A percentile compares a stretch with the other conserved stretches of the same genome.
These are phyloP conservation scores for Porites evermanni DNA, from an alignment of 92 coral and sea anemone species.

Conservation along the genomic window DNA sequence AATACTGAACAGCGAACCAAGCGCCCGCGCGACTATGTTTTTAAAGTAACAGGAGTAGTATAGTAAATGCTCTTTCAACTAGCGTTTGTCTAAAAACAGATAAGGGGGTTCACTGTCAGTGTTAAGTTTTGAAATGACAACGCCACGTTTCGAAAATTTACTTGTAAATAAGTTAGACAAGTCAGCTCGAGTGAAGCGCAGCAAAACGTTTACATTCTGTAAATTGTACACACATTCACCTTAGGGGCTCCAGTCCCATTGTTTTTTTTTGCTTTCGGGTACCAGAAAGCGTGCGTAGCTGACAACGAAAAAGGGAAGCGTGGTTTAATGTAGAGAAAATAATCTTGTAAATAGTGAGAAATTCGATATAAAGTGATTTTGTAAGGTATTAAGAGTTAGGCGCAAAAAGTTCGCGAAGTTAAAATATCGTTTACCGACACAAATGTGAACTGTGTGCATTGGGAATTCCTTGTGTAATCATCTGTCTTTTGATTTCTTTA, in stretches of 20 bases:
- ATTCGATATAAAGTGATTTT: conserved; percentile 15
- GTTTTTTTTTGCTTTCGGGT: neutral
- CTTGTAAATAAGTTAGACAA: conserved; percentile 22
- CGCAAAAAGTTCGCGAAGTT: neutral
- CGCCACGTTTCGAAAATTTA: conserved; percentile 6
- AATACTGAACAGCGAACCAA: neutral
- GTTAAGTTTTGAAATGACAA: conserved; percentile 12
- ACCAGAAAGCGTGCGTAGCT: neutral
- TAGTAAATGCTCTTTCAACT: conserved; percentile 25
- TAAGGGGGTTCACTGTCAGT: neutral
- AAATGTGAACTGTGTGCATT: conserved; percentile 11
- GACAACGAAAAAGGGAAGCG: neutral
- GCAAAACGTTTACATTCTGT: conserved; percentile 12
- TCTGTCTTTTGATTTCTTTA: conserved; percentile 26
- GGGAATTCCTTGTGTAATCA: conserved; percentile 32
- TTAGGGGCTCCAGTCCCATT: too few relatives aligned
- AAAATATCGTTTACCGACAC: conserved; percentile 6
- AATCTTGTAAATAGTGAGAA: conserved; percentile 22
- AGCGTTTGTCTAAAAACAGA: conserved; percentile 42
- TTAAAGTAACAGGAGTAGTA: conserved; percentile 39
- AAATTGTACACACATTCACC: neutral
- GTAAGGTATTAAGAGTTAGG: conserved; percentile 1
- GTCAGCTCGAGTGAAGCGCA: conserved; percentile 14
- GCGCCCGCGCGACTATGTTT: conserved; percentile 24
- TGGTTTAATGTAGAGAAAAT: neutral